Evolutionary conservation across 2,888 invertebrate genomes (phyloP).

Genomic region (Oeneis ivallda): DNA sequence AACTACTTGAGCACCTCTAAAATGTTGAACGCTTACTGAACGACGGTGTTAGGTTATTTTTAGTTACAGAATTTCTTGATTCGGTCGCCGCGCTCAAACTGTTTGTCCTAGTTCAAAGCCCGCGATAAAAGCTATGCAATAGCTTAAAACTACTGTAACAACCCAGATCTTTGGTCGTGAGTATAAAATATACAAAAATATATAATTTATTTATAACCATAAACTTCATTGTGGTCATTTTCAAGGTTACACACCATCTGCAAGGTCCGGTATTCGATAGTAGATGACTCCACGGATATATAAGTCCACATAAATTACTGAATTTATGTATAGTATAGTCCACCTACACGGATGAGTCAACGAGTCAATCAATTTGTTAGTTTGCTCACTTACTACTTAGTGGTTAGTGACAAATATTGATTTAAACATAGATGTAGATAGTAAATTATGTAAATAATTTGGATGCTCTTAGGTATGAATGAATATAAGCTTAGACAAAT

Average conservation of each 20-base stretch:
- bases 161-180: background rate
- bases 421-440: slow-evolving; percentile 17
- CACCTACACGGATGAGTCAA: slow-evolving; percentile 18
- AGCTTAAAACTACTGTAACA: too few species aligned
- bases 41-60: too few species aligned
- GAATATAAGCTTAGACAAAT: background rate
- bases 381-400: slow-evolving; percentile 18
- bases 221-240: background rate
- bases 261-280: slow-evolving; percentile 15
- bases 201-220: background rate
- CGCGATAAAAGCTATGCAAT: too few species aligned
- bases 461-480: background rate
- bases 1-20: too few species aligned
- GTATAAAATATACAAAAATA: too few species aligned
- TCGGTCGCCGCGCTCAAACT: too few species aligned
- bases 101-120: too few species aligned
- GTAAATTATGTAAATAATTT: too few species aligned
- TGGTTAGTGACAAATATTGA: slow-evolving; percentile 26
- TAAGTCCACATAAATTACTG: too few species aligned
- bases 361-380: slow-evolving; percentile 15
- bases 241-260: slow-evolving; percentile 17
- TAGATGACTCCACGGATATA: slow-evolving; percentile 16
- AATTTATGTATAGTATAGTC: slow-evolving; percentile 2
- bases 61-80: too few species aligned
- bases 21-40: too few species aligned